Conservation (phyloP, 2,797 vertebrate species). For the Apogon talboti region DNA sequence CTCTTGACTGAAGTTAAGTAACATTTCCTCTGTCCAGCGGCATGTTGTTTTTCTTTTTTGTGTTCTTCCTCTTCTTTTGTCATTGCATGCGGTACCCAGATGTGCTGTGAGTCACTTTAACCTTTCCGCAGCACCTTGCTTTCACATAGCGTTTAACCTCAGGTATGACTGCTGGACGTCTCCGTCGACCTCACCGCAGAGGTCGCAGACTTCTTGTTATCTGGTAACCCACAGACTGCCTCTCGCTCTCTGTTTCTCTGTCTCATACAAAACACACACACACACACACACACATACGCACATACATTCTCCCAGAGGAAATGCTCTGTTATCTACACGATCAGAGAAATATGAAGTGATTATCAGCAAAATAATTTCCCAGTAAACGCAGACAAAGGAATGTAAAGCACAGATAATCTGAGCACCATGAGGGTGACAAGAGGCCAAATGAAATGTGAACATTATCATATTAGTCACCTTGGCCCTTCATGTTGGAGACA, state of each 20-base stretch:
- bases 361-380: slow-evolving; percentile 11
- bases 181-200: slow-evolving; percentile 49
- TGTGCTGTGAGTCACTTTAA: slow-evolving; percentile 60
- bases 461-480: slow-evolving; percentile 15
- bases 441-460: slow-evolving; percentile 16
- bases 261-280: slow-evolving; percentile 6
- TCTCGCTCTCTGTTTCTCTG: neutral
- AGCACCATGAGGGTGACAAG: neutral
- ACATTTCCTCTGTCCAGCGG: too few species aligned
- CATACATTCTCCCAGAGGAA: neutral
- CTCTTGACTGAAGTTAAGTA: slow-evolving; percentile 8
- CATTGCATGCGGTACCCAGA: slow-evolving; percentile 55
- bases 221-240: slow-evolving; percentile 24
- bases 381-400: neutral
- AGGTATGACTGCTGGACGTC: slow-evolving; percentile 56
- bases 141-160: slow-evolving; percentile 68
- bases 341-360: slow-evolving; percentile 15
- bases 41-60: neutral
- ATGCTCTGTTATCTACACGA: slow-evolving; percentile 15
- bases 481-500: slow-evolving; percentile 11
- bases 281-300: slow-evolving; percentile 12
- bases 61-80: neutral
- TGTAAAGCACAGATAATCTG: neutral
- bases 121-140: slow-evolving; percentile 60
- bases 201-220: slow-evolving; percentile 56